Evolutionary conservation across 23 tunicate genomes (phyloP).

Genomic region (Styela clava): DNA sequence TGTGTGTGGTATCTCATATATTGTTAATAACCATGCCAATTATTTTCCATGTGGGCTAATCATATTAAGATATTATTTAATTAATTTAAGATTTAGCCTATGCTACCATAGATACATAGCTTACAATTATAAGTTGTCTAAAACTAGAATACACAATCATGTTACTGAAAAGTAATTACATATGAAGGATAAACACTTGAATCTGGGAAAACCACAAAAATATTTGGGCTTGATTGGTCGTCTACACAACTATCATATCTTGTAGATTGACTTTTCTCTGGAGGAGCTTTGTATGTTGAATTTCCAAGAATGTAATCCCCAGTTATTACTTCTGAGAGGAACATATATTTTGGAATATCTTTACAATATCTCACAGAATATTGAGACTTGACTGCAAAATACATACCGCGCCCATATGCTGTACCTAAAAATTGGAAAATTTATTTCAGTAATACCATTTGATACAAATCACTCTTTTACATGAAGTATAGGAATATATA

Average conservation of each 20-base stretch:
- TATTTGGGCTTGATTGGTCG: not conserved
- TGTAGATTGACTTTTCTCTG: not conserved
- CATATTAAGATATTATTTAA: too few relatives aligned
- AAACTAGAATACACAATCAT: too few relatives aligned
- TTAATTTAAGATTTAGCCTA: too few relatives aligned
- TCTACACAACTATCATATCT: slow-evolving; percentile 9
- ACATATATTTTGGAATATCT: not conserved
- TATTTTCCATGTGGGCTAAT: too few relatives aligned
- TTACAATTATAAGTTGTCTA: too few relatives aligned
- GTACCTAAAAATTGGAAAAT: slow-evolving; percentile 17
- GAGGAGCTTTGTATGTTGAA: not conserved
- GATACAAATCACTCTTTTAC: too few relatives aligned
- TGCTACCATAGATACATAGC: too few relatives aligned
- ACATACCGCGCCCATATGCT: slow-evolving; percentile 13
- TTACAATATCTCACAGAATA: slow-evolving; percentile 16
- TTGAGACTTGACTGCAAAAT: slow-evolving; percentile 12
- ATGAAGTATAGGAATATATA: too few relatives aligned
- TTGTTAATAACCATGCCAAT: too few relatives aligned
- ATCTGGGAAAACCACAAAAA: slow-evolving; percentile 24
- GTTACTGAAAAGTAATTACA: slow-evolving; percentile 7
- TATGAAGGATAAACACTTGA: slow-evolving; percentile 14
- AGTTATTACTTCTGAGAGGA: slow-evolving; percentile 16
- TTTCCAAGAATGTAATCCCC: slow-evolving; percentile 8
- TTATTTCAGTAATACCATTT: too few relatives aligned
- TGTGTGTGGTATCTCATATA: too few relatives aligned